Conservation (phyloP, 2,797 vertebrate genomes). For the Cottoperca gobio region DNA sequence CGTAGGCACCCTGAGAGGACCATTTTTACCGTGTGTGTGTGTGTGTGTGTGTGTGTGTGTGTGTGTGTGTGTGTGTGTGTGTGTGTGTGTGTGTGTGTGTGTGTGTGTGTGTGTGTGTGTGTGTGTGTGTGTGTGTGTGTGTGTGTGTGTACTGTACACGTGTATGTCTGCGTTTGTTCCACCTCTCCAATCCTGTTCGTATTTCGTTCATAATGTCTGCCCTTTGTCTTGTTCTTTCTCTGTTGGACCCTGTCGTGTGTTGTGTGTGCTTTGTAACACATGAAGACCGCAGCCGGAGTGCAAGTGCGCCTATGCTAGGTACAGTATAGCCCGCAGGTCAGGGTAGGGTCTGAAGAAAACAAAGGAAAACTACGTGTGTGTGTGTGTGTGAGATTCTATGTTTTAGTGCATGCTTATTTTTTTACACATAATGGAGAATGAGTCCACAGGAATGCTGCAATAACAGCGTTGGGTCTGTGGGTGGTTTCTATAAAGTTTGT, state of each 20-base stretch:
- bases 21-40: conserved; percentile 11
- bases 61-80: neutral
- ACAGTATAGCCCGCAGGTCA: conserved; percentile 87
- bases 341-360: conserved; percentile 57
- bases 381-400: conserved; percentile 26
- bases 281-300: conserved; percentile 97
- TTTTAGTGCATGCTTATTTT: conserved; percentile 62
- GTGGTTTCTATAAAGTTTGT: conserved; percentile 80
- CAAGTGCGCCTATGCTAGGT: conserved; percentile 95
- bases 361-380: conserved; percentile 46
- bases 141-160: conserved; percentile 18
- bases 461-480: conserved; percentile 70
- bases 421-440: conserved; percentile 75
- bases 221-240: conserved; percentile 86
- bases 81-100: neutral
- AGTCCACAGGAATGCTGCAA: conserved; percentile 79
- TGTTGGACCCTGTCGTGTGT: conserved; percentile 87
- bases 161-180: conserved; percentile 49
- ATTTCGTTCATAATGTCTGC: conserved; percentile 78
- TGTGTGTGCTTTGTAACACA: conserved; percentile 87
- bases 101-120: neutral
- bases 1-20: conserved; percentile 16
- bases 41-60: neutral
- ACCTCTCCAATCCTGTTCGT: conserved; percentile 39
- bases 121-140: conserved; percentile 17